Percentiles rank a stretch among this genome's conserved stretches.
These are phyloP conservation scores for Limosa lapponica DNA, from an alignment of 2,797 vertebrate species.

Conservation along the genomic window DNA sequence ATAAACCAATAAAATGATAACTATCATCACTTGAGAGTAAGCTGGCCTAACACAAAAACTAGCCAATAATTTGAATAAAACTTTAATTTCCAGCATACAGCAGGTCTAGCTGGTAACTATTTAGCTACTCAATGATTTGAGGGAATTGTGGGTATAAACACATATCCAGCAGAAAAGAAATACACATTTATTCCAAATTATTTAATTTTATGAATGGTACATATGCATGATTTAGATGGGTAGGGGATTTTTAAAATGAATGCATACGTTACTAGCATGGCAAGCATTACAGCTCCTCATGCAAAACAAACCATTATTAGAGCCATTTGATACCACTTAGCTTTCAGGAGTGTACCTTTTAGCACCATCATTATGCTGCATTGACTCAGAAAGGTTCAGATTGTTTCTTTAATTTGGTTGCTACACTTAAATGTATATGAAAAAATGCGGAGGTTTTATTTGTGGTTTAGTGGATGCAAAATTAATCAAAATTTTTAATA, in stretches of 20 bases:
- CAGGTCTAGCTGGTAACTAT: not conserved
- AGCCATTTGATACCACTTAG: not conserved
- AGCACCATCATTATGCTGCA: not conserved
- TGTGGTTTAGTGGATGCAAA: not conserved
- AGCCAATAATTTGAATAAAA: not conserved
- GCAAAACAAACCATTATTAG: not conserved
- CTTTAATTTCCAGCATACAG: not conserved
- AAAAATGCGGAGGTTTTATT: not conserved
- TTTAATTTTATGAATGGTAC: not conserved
- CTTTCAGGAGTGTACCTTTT: not conserved
- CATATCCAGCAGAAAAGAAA: not conserved
- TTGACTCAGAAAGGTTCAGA: not conserved
- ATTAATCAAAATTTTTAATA: not conserved
- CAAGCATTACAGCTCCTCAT: not conserved
- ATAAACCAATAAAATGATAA: not conserved
- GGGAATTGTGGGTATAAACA: not conserved
- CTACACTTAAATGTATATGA: not conserved
- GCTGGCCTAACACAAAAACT: not conserved
- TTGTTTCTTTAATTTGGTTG: not conserved
- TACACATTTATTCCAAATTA: not conserved
- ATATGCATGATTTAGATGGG: not conserved
- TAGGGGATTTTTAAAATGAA: not conserved
- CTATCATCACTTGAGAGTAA: not conserved
- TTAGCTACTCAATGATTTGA: not conserved
- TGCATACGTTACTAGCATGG: not conserved